Base-by-base conservation (phyloP, 2,113 vertebrate genomes). In the Lagopus leucura region DNA sequence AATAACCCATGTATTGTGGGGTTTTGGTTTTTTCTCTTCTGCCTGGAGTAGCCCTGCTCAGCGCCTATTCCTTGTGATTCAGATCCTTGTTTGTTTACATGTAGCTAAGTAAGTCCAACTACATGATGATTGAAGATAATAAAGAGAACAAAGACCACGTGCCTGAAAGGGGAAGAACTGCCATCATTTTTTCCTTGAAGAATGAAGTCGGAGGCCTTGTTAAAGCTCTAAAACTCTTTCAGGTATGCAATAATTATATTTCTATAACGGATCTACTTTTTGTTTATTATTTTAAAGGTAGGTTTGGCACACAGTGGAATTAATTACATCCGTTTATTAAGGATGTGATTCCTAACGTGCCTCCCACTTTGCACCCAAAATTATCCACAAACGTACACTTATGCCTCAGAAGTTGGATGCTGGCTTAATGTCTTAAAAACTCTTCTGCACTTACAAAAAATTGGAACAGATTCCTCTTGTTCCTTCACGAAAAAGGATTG, bases 171-270 rank as follows among this genome's bases (percentile, higher is more conserved):
- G 98, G 98, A 27, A 98, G 98, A 94, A 98, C 98, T 14, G 98
- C 98, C 66, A 98, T 99, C 3, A 98, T 99, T 95, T 99, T 99
- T 96, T 99, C 99, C 57, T 97, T 99, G 88, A 99, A 99, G 95
- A 99, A 99, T 98, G 99, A 99, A 98, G 98, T 99, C 5, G 99
- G 99, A 89, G 99, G 99, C 73, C 98, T 99, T 65, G 98, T 99
- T 38, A 99, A 99, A 97, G 99, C 99, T 13, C 97, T 99, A 45
- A 99, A 98, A 97, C 98, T 99, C 79, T 99, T 99, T 93, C 99
- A 99, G 98, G 99, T 99, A 95, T 48, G 79, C 19, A 24, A 19
- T 86, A 45, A 87, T 30, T 4, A 3, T 52, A 55, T 45, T 63
- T 73, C 32, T 95, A n/a, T 21, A 83, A 40, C 45, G 78, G 45